phyloP scores from a whole-genome alignment of 2,113 vertebrate genomes.

The Rhinichthys klamathensis region DNA sequence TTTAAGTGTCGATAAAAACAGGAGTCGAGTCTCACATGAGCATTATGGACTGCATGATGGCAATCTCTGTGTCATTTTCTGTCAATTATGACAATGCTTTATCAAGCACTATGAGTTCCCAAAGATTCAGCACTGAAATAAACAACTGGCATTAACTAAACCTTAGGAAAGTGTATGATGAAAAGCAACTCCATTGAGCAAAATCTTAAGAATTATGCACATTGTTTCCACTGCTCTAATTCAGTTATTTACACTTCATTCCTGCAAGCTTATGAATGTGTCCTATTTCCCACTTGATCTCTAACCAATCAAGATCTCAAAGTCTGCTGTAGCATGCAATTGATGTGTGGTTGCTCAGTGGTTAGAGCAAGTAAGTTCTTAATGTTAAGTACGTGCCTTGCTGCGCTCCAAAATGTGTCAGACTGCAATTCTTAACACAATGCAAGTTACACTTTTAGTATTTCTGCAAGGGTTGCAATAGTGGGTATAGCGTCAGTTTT shows the following conservation, averaged over 20 bases:
- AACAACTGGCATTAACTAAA: constrained; percentile 14
- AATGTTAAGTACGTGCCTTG: background rate
- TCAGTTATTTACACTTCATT: background rate
- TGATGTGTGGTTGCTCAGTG: background rate
- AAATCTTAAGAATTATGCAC: background rate
- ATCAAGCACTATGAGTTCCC: background rate
- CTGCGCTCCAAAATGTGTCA: background rate
- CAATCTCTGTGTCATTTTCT: background rate
- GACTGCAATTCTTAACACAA: background rate
- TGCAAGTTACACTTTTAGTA: background rate
- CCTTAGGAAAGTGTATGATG: background rate
- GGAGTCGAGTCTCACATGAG: background rate
- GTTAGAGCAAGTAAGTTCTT: background rate
- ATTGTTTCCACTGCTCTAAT: background rate
- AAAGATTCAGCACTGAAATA: background rate
- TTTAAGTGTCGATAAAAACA: background rate
- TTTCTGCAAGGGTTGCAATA: background rate
- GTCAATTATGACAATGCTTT: background rate
- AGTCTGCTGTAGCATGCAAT: background rate
- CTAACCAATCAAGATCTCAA: background rate
- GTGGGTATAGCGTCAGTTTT: background rate
- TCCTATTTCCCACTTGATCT: background rate
- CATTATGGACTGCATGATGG: constrained; percentile 7
- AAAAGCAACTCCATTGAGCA: background rate
- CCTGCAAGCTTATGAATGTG: background rate